A percentile compares a stretch with the other conserved stretches of the same genome.
These are phyloP conservation scores for Psephotus haematonotus DNA, from an alignment of 2,113 vertebrate species.

Conservation along the genomic window DNA sequence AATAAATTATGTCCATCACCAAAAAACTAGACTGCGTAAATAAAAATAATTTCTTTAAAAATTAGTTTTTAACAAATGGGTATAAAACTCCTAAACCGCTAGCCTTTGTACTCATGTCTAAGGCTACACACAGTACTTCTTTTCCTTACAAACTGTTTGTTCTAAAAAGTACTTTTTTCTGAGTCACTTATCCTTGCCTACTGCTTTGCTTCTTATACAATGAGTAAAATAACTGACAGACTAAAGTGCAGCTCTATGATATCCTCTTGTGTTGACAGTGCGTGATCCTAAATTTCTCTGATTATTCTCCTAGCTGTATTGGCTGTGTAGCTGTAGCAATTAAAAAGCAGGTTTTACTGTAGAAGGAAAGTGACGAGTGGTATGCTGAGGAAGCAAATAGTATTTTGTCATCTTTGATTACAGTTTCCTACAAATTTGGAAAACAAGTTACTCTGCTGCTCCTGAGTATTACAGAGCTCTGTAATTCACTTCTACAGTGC, in stretches of 20 bases:
- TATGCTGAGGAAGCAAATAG: background rate
- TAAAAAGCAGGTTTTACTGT: background rate
- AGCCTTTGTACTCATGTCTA: background rate
- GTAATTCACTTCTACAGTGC: background rate
- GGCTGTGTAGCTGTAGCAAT: background rate
- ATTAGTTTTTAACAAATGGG: background rate
- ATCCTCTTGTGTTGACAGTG: background rate
- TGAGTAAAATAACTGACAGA: background rate
- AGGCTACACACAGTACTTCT: background rate
- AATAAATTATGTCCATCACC: background rate
- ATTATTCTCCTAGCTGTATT: background rate
- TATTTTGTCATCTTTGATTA: background rate
- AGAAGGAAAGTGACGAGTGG: background rate
- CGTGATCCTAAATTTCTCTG: background rate
- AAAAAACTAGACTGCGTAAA: background rate
- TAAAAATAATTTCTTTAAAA: background rate
- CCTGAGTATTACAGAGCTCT: background rate
- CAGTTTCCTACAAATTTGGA: background rate
- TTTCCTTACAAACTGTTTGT: background rate
- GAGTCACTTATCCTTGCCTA: background rate
- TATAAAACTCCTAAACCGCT: background rate
- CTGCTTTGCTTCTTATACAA: background rate
- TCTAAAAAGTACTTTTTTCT: background rate
- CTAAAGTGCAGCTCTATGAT: accelerated
- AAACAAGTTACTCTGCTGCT: background rate